A percentile compares a stretch with the other conserved stretches of the same genome.
Evolutionary conservation across 1,140 invertebrate species (phyloP).

Genomic region (Heterodera carotae): DNA sequence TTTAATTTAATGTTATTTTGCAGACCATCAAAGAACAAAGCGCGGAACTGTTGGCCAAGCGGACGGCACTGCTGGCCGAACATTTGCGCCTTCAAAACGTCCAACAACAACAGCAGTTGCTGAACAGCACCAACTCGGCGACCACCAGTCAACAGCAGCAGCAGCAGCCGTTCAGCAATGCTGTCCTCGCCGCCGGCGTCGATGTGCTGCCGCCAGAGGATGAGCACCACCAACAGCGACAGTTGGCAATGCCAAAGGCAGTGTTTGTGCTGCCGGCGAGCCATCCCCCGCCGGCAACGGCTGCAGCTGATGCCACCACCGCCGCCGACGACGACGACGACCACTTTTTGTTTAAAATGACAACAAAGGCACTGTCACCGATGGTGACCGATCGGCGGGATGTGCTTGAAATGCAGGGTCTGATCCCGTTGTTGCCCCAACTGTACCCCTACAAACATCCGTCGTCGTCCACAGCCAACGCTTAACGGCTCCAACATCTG

Average conservation of each 20-base stretch:
- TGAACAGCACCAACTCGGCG: not conserved
- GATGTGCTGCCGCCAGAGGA: not conserved
- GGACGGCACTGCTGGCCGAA: constrained; percentile 18
- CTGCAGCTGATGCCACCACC: not conserved
- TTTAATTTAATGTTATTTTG: too few relatives aligned
- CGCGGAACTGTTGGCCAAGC: constrained; percentile 1
- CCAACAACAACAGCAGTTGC: not conserved
- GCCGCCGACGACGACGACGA: not conserved
- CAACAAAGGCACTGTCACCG: too few relatives aligned
- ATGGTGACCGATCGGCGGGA: not conserved
- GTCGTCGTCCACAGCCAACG: not conserved
- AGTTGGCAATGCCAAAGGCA: not conserved
- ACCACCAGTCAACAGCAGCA: constrained; percentile 1
- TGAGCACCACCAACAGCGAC: not conserved
- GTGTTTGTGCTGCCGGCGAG: not conserved
- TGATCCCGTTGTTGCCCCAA: not conserved
- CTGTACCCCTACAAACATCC: not conserved
- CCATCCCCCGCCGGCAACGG: too few relatives aligned
- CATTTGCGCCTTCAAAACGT: constrained; percentile 11
- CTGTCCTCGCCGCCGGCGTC: not conserved
- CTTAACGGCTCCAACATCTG: too few relatives aligned
- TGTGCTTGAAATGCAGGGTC: not conserved
- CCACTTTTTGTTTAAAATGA: not conserved
- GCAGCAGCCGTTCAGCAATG: not conserved
- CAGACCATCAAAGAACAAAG: constrained; percentile 26